Base-by-base conservation (phyloP, 2,888 invertebrate species). In the Tuta absoluta region DNA sequence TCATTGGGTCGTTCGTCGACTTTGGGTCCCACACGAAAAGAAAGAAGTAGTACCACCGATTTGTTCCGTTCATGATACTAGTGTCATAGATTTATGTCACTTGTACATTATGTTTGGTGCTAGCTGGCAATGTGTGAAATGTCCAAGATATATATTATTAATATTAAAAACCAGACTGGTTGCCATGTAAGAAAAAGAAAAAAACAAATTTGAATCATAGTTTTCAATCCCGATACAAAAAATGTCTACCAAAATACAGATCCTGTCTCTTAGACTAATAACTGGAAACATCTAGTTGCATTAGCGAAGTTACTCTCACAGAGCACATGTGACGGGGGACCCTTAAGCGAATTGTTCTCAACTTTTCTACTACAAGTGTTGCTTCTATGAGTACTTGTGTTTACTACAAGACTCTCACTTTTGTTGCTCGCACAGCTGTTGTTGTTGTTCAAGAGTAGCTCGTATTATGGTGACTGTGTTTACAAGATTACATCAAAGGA, bases 301-400 rank as follows among this genome's bases (percentile, higher is more conserved):
- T 65, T 65, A 65, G 62, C 49, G 51, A 58, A 64, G 62, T 60
- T 45, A 53, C 61, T 17, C 62, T 48, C 38, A 38, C 58, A 33
- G 65, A 5, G 45, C 53, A 53, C 62, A 62, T 62, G 60, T 67
- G 63, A 62, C 63, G 63, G 49, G 53, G 12, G 62, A 41, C 59
- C 38, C 41, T 62, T 51, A 28, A 38, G 33, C 17, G 23, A 53
- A 51, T 60, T 48, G 37, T 38, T 33, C 11, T 5, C 38, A 19
- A 45, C 60, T 24, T 23, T 59, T 24, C 41, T 37, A 37, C 57
- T 12, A 21, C 51, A 51, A 56, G 24, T 28, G 28, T 56, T 23
- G 28, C 56, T 23, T 19, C 49, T 49, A 21, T 49, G 7, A 49
- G 21, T 19, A 58, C 58, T 10, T 11, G 17, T 5, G 28, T 10